phyloP scores from a whole-genome alignment of 2,888 invertebrate species.

The Ophion ventricosus region DNA sequence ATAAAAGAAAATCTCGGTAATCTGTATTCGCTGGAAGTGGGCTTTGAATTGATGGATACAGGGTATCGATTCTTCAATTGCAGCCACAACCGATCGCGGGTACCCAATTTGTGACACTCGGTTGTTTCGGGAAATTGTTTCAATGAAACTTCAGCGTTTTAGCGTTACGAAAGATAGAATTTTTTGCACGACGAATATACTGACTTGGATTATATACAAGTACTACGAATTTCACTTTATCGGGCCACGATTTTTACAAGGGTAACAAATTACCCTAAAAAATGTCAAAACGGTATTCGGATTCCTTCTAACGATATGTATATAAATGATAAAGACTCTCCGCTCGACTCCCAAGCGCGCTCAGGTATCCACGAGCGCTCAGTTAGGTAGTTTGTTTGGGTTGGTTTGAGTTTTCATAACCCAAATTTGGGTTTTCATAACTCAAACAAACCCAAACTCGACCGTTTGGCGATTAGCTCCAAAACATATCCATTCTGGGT shows the following conservation, averaged over 20 bases:
- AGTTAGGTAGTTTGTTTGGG: too few species aligned
- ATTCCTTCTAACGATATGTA: too few species aligned
- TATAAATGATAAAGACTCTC: too few species aligned
- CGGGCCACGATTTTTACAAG: not conserved
- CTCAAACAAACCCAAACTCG: too few species aligned
- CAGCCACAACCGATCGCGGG: conserved; percentile 22
- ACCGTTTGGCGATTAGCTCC: too few species aligned
- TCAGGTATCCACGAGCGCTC: too few species aligned
- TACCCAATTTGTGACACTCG: conserved; percentile 21
- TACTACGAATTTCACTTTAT: not conserved
- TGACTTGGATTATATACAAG: not conserved
- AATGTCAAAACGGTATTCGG: too few species aligned
- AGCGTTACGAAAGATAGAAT: conserved; percentile 15
- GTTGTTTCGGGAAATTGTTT: conserved; percentile 22
- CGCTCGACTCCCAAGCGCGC: too few species aligned
- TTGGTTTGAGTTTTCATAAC: too few species aligned
- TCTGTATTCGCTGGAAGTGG: conserved; percentile 12
- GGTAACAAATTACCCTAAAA: too few species aligned
- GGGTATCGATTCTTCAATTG: conserved; percentile 22
- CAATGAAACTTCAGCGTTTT: not conserved
- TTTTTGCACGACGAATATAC: conserved; percentile 6
- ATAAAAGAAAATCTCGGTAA: conserved; percentile 17
- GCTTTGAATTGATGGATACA: conserved; percentile 9
- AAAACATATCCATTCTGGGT: too few species aligned
- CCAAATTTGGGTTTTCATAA: too few species aligned